Conservation (phyloP, 2,888 invertebrate species). For the Entomobrya proxima region DNA sequence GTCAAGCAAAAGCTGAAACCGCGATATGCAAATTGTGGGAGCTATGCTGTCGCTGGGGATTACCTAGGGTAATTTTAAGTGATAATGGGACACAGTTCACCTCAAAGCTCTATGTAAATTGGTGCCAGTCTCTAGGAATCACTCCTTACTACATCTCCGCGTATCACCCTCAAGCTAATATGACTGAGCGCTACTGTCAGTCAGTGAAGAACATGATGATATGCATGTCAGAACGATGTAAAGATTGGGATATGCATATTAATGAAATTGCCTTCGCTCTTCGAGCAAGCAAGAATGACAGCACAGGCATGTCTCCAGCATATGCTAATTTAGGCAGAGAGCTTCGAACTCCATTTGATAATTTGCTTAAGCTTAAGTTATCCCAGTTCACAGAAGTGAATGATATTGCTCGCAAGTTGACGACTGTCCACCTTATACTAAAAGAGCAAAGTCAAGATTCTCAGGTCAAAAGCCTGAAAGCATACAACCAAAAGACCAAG, state of each 20-base stretch:
- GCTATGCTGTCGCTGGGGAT: constrained; percentile 47
- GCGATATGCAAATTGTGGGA: constrained; percentile 35
- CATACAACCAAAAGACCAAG: constrained; percentile 42
- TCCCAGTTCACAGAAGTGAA: not conserved
- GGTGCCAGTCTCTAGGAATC: constrained; percentile 44
- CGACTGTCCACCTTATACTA: not conserved
- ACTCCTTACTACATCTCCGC: constrained; percentile 38
- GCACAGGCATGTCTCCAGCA: constrained; percentile 39
- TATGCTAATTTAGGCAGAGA: constrained; percentile 45
- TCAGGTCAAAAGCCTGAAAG: not conserved
- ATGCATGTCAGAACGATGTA: not conserved
- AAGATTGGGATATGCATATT: constrained; percentile 20
- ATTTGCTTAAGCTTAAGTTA: not conserved
- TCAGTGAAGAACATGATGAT: constrained; percentile 59
- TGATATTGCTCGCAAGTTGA: not conserved
- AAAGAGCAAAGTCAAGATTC: constrained; percentile 17
- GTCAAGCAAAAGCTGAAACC: constrained; percentile 14
- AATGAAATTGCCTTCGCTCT: constrained; percentile 51
- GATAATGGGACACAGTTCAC: constrained; percentile 65
- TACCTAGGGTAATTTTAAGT: not conserved
- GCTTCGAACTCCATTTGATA: constrained; percentile 55
- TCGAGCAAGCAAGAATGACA: not conserved
- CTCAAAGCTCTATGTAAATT: constrained; percentile 38
- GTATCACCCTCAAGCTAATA: constrained; percentile 64
- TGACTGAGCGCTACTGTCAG: constrained; percentile 53